phyloP scores from a whole-genome alignment of 2,888 invertebrate species.

The Ischnura elegans region DNA sequence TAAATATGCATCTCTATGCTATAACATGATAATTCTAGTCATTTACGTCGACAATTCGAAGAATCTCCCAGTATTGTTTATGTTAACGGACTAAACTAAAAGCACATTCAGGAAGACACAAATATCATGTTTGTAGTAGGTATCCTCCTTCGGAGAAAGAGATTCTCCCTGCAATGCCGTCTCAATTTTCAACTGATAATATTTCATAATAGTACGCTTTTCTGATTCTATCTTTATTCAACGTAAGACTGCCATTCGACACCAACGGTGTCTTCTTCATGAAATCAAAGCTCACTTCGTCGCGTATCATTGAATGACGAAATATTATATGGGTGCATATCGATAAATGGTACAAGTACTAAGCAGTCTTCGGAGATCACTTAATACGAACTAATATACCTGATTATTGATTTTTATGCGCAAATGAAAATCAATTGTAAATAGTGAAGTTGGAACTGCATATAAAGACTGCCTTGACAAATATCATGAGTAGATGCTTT shows the following conservation, averaged over 20 bases:
- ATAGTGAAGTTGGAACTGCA: slow-evolving; percentile 3
- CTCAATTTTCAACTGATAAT: background rate
- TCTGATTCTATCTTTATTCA: background rate
- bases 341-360: background rate
- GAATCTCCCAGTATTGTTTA: background rate
- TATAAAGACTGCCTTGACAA: slow-evolving; percentile 44
- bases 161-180: background rate
- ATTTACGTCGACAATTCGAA: background rate
- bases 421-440: background rate
- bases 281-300: background rate
- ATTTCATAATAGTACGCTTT: background rate
- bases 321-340: background rate
- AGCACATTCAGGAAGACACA: background rate
- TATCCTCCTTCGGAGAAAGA: background rate
- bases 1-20: no score
- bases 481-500: slow-evolving; percentile 1
- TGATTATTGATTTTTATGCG: background rate
- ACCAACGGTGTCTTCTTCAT: background rate
- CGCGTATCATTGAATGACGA: no score
- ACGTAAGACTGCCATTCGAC: slow-evolving; percentile 15
- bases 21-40: no score
- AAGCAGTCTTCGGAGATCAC: background rate
- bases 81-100: background rate
- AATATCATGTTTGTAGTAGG: background rate
- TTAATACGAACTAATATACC: background rate